Percentiles rank a stretch among this genome's conserved stretches.
Evolutionary conservation across 2,888 invertebrate species (phyloP).

Genomic region (Parnassius orleans): DNA sequence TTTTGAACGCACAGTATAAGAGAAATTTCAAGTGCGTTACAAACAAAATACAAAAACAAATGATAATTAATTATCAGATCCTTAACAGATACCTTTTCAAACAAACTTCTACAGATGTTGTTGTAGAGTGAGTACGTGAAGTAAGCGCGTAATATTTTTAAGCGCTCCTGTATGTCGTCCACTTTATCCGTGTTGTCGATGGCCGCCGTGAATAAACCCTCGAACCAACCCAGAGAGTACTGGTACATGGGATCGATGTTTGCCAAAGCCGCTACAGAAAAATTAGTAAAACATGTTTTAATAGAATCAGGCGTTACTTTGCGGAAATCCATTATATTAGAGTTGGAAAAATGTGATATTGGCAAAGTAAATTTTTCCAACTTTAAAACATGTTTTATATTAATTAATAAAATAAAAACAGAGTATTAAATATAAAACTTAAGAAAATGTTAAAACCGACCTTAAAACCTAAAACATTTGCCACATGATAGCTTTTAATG

Average conservation of each 20-base stretch:
- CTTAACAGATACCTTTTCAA: conserved; percentile 86
- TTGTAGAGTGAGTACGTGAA: conserved; percentile 95
- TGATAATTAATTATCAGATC: not conserved
- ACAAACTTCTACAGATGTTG: conserved; percentile 95
- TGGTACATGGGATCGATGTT: conserved; percentile 99
- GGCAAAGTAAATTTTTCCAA: too few species aligned
- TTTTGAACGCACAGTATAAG: too few species aligned
- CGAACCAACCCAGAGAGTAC: conserved; percentile 96
- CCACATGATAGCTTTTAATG: too few species aligned
- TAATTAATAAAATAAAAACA: too few species aligned
- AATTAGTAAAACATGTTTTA: not conserved
- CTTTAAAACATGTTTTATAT: not conserved
- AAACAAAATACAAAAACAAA: not conserved
- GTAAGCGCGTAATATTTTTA: conserved; percentile 87
- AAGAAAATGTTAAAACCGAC: too few species aligned
- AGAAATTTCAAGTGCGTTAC: too few species aligned
- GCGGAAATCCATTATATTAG: too few species aligned
- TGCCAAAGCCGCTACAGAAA: conserved; percentile 86
- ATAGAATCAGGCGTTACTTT: too few species aligned
- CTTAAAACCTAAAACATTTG: too few species aligned
- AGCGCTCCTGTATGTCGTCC: conserved; percentile 88
- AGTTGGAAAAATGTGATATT: too few species aligned
- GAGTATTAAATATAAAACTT: too few species aligned
- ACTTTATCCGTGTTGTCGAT: conserved; percentile 93
- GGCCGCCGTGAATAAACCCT: conserved; percentile 90